phyloP scores from a whole-genome alignment of 2,113 vertebrate species.

The Cebus imitator region DNA sequence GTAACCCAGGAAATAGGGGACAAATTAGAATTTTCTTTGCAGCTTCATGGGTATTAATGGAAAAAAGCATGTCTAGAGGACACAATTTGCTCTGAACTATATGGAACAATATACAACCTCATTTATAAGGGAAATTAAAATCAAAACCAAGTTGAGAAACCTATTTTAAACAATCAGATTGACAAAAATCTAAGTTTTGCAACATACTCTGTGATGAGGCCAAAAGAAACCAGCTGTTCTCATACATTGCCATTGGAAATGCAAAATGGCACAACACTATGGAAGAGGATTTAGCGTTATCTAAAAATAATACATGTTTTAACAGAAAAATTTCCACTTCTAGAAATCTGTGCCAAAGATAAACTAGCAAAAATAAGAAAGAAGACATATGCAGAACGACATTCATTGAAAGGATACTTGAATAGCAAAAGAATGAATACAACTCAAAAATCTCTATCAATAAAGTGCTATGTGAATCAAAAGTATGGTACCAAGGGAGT shows the following conservation, averaged over 20 bases:
- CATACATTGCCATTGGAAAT: background rate
- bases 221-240: background rate
- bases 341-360: conserved; percentile 3
- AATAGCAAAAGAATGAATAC: background rate
- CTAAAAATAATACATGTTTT: background rate
- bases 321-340: background rate
- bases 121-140: background rate
- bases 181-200: background rate
- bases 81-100: background rate
- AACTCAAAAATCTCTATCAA: background rate
- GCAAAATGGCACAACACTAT: background rate
- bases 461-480: background rate
- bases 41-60: background rate
- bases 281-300: background rate
- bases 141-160: background rate
- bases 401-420: background rate
- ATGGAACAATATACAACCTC: background rate
- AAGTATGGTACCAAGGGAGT: background rate
- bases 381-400: background rate
- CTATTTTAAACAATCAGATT: background rate
- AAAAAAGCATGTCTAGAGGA: background rate
- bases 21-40: background rate
- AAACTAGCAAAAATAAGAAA: background rate
- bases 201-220: background rate
- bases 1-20: background rate